These are phyloP conservation scores for Odontocerum albicorne DNA, from an alignment of 2,888 invertebrate genomes.

Conservation along the genomic window DNA sequence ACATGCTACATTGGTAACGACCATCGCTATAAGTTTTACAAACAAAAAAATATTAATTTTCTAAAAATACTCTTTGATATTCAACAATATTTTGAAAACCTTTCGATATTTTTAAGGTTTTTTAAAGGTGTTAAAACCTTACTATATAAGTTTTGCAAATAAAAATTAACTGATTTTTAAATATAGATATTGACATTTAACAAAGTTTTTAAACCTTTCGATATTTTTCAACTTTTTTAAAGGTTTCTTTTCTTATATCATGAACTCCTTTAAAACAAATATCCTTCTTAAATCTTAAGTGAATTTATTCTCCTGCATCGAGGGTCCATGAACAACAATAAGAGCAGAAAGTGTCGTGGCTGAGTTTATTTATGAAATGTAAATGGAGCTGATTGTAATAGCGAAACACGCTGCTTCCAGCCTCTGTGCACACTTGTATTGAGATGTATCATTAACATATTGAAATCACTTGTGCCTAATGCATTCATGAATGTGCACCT, in stretches of 20 bases:
- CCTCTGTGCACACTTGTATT: conserved; percentile 47
- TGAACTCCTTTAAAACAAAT: too few species aligned
- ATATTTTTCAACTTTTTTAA: too few species aligned
- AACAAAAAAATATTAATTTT: too few species aligned
- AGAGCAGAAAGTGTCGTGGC: not conserved
- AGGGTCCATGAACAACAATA: not conserved
- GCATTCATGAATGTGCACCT: conserved; percentile 5
- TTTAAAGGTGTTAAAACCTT: not conserved
- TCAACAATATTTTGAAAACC: too few species aligned
- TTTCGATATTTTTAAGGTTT: too few species aligned
- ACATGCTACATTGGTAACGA: too few species aligned
- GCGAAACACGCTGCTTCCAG: conserved; percentile 47
- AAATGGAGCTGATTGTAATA: conserved; percentile 61
- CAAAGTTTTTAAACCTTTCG: not conserved
- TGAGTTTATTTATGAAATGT: conserved; percentile 46
- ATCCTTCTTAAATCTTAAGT: too few species aligned
- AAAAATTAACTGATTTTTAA: not conserved
- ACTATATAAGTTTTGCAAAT: not conserved
- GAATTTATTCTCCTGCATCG: too few species aligned
- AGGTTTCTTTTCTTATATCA: too few species aligned
- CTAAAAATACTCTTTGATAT: too few species aligned
- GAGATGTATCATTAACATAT: conserved; percentile 61
- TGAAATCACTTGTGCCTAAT: conserved; percentile 14
- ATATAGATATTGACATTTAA: not conserved
- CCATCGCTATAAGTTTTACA: too few species aligned